Conservation (phyloP, 1,140 invertebrate species). For the Drosophila nigrodunni region DNA sequence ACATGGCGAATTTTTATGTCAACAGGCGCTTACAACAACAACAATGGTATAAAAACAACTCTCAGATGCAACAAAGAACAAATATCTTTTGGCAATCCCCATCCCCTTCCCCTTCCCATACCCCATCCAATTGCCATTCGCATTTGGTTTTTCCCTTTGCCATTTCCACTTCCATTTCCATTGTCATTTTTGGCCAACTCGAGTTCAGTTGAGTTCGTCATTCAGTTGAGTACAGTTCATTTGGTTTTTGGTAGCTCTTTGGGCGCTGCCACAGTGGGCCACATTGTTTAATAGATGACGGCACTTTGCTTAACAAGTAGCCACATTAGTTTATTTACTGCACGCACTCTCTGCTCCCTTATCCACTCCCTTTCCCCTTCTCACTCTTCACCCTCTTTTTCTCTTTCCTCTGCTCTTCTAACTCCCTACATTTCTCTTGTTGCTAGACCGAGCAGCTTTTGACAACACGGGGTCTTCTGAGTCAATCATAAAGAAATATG, state of each 20-base stretch:
- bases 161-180: conserved; percentile 47
- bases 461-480: neutral
- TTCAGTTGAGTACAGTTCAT: conserved; percentile 69
- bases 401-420: neutral
- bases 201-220: conserved; percentile 61
- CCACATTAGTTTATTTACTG: conserved; percentile 80
- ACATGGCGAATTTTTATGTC: conserved; percentile 69
- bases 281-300: conserved; percentile 81
- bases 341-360: conserved; percentile 24
- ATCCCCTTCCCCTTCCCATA: too few relatives aligned
- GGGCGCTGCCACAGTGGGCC: conserved; percentile 3
- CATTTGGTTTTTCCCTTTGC: conserved; percentile 8
- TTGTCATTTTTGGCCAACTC: conserved; percentile 49
- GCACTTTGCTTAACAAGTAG: conserved; percentile 82
- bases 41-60: conserved; percentile 11
- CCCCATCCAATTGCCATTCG: neutral
- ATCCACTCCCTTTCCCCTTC: neutral
- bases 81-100: conserved; percentile 11
- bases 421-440: neutral
- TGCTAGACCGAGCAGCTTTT: neutral
- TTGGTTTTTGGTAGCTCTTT: conserved; percentile 23
- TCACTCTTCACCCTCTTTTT: conserved; percentile 1
- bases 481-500: neutral
- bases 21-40: conserved; percentile 52
- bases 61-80: conserved; percentile 21